A percentile compares a stretch with the other conserved stretches of the same genome.
Conservation (phyloP, 1,140 invertebrate species). For the Lerema accius region DNA sequence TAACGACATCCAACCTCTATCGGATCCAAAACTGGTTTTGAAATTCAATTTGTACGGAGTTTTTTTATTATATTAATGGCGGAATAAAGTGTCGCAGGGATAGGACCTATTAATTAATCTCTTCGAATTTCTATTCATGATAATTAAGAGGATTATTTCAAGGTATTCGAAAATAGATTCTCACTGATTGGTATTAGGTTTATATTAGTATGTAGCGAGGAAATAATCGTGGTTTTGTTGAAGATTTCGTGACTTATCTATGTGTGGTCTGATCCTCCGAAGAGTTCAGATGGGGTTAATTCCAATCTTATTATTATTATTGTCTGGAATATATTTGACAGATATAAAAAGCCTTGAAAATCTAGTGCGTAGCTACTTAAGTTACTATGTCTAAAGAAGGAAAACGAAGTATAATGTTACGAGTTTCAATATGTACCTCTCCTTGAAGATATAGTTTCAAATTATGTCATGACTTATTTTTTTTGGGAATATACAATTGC, state of each 20-base stretch:
- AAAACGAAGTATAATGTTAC: too few species aligned
- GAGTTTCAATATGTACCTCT: too few species aligned
- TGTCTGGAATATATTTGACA: too few species aligned
- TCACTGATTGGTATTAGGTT: conserved; percentile 22
- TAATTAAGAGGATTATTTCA: conserved; percentile 28
- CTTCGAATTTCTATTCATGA: conserved; percentile 62
- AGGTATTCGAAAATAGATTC: conserved; percentile 34
- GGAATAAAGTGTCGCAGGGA: conserved; percentile 65
- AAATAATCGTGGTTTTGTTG: background rate
- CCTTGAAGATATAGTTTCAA: too few species aligned
- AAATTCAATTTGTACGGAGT: conserved; percentile 66
- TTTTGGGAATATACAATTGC: too few species aligned
- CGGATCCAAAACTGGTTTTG: conserved; percentile 53
- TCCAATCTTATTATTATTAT: background rate
- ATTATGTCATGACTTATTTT: too few species aligned
- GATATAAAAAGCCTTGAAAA: too few species aligned
- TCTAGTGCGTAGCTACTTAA: too few species aligned
- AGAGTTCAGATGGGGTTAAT: background rate
- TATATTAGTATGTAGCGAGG: conserved; percentile 33
- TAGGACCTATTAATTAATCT: conserved; percentile 69
- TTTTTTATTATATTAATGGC: conserved; percentile 67
- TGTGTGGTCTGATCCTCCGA: conserved; percentile 49
- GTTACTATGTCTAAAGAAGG: too few species aligned
- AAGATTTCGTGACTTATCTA: conserved; percentile 18
- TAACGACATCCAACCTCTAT: conserved; percentile 32